phyloP scores from a whole-genome alignment of 1,140 invertebrate genomes.

The Heliconius hewitsoni region DNA sequence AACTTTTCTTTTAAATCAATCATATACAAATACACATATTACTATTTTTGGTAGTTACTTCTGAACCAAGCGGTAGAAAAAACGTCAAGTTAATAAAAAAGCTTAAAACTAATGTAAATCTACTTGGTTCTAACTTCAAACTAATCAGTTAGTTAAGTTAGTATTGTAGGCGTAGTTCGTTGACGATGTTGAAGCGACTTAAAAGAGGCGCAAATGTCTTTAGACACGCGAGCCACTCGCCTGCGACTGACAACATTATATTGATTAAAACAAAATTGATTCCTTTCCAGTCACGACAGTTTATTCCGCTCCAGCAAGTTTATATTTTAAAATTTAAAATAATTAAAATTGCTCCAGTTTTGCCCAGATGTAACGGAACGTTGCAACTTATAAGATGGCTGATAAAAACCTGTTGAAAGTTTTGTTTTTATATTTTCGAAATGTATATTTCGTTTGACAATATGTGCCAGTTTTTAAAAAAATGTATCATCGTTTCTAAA shows the following conservation, averaged over 20 bases:
- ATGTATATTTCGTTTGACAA: no score
- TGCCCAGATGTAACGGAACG: background rate
- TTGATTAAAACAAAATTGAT: conserved; percentile 55
- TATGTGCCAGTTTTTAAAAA: no score
- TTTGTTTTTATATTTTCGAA: no score
- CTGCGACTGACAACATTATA: conserved; percentile 46
- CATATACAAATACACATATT: no score
- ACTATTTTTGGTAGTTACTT: no score
- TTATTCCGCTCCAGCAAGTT: conserved; percentile 15
- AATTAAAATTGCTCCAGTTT: conserved; percentile 7
- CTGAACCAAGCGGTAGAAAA: no score
- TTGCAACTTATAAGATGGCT: background rate
- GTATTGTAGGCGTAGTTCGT: conserved; percentile 31
- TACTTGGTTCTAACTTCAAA: background rate
- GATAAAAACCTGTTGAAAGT: background rate
- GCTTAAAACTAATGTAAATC: no score
- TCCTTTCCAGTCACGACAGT: conserved; percentile 38
- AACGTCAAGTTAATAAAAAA: no score
- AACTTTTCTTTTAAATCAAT: no score
- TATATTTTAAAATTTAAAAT: conserved; percentile 14
- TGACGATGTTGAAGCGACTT: conserved; percentile 30
- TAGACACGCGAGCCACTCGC: conserved; percentile 56
- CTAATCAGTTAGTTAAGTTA: conserved; percentile 33
- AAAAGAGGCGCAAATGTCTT: conserved; percentile 48
- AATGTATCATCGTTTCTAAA: no score